phyloP scores from a whole-genome alignment of 2,113 vertebrate genomes.

The Misgurnus anguillicaudatus region DNA sequence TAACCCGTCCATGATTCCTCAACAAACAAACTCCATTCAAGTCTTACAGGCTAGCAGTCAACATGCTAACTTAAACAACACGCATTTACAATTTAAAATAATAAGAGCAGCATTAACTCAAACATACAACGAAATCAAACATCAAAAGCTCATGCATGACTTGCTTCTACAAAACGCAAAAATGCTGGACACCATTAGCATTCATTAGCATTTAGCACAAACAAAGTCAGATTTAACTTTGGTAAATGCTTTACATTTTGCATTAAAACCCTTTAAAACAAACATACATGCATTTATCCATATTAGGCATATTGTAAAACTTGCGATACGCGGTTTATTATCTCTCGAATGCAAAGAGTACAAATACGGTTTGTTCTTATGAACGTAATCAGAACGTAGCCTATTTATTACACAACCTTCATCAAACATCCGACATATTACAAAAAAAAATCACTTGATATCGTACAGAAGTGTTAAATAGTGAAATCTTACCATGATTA shows the following conservation, averaged over 20 bases:
- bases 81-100: too few relatives aligned
- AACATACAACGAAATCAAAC: too few relatives aligned
- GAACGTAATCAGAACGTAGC: conserved; percentile 17
- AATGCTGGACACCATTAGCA: background rate
- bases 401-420: background rate
- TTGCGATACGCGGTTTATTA: background rate
- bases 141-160: too few relatives aligned
- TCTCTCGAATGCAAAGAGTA: background rate
- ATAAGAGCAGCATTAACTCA: too few relatives aligned
- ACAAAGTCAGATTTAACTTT: too few relatives aligned
- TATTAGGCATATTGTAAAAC: background rate
- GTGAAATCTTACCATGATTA: conserved; percentile 72
- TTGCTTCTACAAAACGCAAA: background rate
- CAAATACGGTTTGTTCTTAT: background rate
- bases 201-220: background rate
- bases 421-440: background rate
- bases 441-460: accelerated
- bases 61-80: too few relatives aligned
- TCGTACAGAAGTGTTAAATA: accelerated
- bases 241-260: background rate
- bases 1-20: too few relatives aligned
- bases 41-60: too few relatives aligned
- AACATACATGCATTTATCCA: too few relatives aligned
- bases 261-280: background rate
- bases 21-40: too few relatives aligned